Evolutionary conservation across 2,888 invertebrate species (phyloP).

Genomic region (Formica aserva): DNA sequence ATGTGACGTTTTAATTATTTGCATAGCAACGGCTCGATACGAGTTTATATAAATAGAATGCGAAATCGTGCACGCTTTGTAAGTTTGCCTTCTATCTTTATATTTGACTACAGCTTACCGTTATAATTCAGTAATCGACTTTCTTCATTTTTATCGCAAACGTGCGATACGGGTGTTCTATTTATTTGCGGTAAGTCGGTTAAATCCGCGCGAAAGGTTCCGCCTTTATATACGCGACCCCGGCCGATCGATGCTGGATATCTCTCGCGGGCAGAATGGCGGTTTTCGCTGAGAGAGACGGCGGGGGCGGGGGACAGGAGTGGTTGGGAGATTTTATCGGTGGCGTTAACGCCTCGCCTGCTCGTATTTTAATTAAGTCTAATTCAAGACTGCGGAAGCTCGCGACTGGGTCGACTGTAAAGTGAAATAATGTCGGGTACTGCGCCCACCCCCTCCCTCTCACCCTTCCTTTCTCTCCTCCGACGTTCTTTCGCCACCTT

Average conservation of each 20-base stretch:
- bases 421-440: constrained; percentile 70
- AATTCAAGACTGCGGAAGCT: constrained; percentile 66
- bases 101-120: not conserved
- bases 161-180: constrained; percentile 27
- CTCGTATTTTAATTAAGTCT: constrained; percentile 75
- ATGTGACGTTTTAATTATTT: not conserved
- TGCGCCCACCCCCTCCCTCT: not conserved
- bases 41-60: not conserved
- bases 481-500: constrained; percentile 24
- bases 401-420: constrained; percentile 62
- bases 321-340: constrained; percentile 68
- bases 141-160: constrained; percentile 39
- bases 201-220: constrained; percentile 52
- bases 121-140: constrained; percentile 31
- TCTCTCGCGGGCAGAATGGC: constrained; percentile 47
- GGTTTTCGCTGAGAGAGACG: constrained; percentile 33
- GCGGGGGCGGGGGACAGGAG: not conserved
- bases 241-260: constrained; percentile 56
- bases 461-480: not conserved
- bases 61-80: not conserved
- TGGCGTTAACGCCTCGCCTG: constrained; percentile 63
- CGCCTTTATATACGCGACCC: constrained; percentile 34
- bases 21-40: not conserved
- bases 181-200: constrained; percentile 53
- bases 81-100: not conserved